Evolutionary conservation across 2,797 vertebrate genomes (phyloP), one percentile per base, ranked within the genome.

Genomic region (Poecilia velifera): DNA sequence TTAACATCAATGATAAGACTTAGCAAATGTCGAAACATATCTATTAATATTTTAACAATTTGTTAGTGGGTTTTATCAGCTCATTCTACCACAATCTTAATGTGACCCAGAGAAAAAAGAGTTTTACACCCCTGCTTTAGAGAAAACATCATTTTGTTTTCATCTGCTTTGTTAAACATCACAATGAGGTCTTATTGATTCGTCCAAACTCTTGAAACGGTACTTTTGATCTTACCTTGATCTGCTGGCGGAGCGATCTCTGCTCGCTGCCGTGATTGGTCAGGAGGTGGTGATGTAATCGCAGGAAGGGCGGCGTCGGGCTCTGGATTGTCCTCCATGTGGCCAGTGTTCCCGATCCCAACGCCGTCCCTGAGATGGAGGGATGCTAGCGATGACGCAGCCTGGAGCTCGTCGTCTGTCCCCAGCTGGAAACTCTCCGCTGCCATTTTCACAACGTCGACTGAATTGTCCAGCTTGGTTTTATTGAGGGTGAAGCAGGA

Each of bases 321-420:
- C 82, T 96, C 95, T 0, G 96, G 96, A 84, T 97, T 96, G 90
- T 97, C 96, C 0, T 93, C 96, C 31, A 94, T 96, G 90, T 96
- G 96, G 85, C 95, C 93, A 46, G 93, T 93, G 79, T 95, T 93
- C 83, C 97, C 93, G 0, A 96, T 96, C 41, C 93, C 91, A 90
- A 96, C 95, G 13, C 95, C 95, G 0, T 97, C 96, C 18, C 94
- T 95, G 89, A 96, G 96, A 81, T 96, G 96, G 81, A 97, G 94
- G 0, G 96, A 95, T 87, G 96, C 95, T 77, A 97, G 92, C 25
- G 96, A 95, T 3, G 95, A 95, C 89, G 94, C 95, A 0, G 95
- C 94, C 79, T 94, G 88, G 81, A 96, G 91, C 70, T 96, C 89
- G 89, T 97, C 96, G 57, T 88, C 80, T 3, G 79, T 51, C 13